Evolutionary conservation across 2,113 vertebrate species (phyloP).

Genomic region (Dryoscopus gambensis): DNA sequence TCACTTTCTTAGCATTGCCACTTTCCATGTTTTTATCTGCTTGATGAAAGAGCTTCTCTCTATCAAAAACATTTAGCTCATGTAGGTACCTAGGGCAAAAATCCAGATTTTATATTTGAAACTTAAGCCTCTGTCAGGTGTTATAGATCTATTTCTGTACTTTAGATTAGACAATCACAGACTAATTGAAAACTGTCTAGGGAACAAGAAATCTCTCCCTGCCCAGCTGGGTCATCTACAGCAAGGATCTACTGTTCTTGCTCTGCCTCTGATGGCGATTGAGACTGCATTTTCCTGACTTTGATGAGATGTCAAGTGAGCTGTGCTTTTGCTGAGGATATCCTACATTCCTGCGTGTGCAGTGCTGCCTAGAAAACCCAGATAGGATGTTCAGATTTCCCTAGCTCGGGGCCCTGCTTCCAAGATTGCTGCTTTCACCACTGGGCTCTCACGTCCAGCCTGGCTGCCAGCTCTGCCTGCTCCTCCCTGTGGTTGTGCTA

Average conservation of each 20-base stretch:
- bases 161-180: not conserved
- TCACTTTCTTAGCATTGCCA: not conserved
- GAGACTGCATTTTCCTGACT: not conserved
- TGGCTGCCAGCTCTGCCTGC: not conserved
- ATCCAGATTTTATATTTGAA: not conserved
- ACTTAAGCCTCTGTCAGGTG: not conserved
- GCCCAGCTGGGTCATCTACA: not conserved
- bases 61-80: not conserved
- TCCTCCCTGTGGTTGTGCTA: not conserved
- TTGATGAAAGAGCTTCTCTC: not conserved
- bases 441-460: not conserved
- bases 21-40: not conserved
- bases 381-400: not conserved
- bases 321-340: not conserved
- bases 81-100: not conserved
- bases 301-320: not conserved
- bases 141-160: not conserved
- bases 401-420: not conserved
- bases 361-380: not conserved
- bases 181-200: not conserved
- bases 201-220: not conserved
- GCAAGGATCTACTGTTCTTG: not conserved
- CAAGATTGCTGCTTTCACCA: not conserved
- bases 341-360: accelerated
- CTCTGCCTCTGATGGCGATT: not conserved